These are phyloP conservation scores for Erannis defoliaria DNA, from an alignment of 2,888 invertebrate genomes.

Conservation along the genomic window DNA sequence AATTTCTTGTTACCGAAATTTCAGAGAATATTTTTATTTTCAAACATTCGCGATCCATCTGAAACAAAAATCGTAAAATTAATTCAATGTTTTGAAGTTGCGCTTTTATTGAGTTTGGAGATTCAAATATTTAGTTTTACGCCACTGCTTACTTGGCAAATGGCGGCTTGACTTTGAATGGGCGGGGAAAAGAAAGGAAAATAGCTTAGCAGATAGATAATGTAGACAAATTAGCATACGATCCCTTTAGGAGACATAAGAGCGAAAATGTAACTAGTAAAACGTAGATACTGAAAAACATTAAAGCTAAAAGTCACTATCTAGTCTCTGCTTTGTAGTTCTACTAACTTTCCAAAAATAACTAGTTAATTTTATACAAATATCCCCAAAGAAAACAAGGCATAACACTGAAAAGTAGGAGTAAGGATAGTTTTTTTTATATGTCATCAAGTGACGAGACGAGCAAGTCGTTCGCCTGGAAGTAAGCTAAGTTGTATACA, in stretches of 20 bases:
- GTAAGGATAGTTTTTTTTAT: too few relatives aligned
- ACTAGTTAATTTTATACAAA: too few relatives aligned
- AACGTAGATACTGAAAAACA: background rate
- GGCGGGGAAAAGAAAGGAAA: constrained; percentile 35
- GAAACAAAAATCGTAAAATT: constrained; percentile 43
- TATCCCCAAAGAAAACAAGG: too few relatives aligned
- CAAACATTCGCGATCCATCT: constrained; percentile 36
- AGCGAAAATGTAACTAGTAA: background rate
- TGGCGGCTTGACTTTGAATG: constrained; percentile 33
- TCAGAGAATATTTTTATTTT: constrained; percentile 29
- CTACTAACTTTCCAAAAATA: background rate
- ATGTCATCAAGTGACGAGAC: too few relatives aligned
- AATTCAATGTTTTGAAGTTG: constrained; percentile 35
- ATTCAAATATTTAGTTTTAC: constrained; percentile 30
- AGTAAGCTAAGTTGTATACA: too few relatives aligned
- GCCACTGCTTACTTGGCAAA: constrained; percentile 36
- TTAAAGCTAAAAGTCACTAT: background rate
- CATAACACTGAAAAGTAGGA: too few relatives aligned
- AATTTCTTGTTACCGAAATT: constrained; percentile 28
- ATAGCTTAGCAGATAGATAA: constrained; percentile 34
- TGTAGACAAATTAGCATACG: constrained; percentile 33
- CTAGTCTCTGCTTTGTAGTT: background rate
- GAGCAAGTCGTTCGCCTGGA: too few relatives aligned
- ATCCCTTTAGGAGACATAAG: constrained; percentile 2
- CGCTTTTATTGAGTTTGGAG: constrained; percentile 23